phyloP scores from a whole-genome alignment of 2,797 vertebrate species.

The Otus scops region DNA sequence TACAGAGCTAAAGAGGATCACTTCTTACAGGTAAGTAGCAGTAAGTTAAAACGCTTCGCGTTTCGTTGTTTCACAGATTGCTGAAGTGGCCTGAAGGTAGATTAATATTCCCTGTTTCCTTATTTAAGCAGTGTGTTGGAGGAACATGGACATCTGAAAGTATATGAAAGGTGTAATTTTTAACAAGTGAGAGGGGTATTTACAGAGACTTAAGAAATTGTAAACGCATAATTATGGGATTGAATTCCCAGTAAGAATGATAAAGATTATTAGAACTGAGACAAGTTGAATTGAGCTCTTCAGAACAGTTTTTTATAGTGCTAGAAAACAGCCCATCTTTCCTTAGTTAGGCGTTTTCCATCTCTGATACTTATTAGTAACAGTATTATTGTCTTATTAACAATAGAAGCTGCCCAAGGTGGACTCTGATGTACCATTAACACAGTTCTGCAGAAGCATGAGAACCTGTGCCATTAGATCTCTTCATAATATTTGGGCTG shows the following conservation, averaged over 20 bases:
- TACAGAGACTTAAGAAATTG: neutral
- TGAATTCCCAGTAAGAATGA: neutral
- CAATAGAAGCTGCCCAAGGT: neutral
- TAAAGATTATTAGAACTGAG: neutral
- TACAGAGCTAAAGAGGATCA: slow-evolving; percentile 82
- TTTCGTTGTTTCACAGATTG: neutral
- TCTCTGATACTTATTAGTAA: neutral
- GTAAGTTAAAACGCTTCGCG: neutral
- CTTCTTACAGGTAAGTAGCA: slow-evolving; percentile 85
- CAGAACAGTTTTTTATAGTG: neutral
- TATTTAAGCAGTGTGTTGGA: neutral
- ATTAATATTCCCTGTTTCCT: neutral
- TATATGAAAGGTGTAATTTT: neutral
- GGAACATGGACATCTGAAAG: neutral
- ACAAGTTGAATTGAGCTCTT: neutral
- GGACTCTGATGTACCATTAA: neutral
- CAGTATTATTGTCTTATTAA: neutral
- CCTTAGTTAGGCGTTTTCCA: neutral
- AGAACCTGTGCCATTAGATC: neutral
- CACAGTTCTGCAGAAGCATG: neutral
- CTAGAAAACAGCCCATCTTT: neutral
- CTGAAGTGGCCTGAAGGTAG: neutral
- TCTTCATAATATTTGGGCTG: neutral
- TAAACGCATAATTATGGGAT: neutral
- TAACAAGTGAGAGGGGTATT: neutral